Base-by-base conservation (phyloP, 1,140 invertebrate genomes). In the Ganaspis sp. region DNA sequence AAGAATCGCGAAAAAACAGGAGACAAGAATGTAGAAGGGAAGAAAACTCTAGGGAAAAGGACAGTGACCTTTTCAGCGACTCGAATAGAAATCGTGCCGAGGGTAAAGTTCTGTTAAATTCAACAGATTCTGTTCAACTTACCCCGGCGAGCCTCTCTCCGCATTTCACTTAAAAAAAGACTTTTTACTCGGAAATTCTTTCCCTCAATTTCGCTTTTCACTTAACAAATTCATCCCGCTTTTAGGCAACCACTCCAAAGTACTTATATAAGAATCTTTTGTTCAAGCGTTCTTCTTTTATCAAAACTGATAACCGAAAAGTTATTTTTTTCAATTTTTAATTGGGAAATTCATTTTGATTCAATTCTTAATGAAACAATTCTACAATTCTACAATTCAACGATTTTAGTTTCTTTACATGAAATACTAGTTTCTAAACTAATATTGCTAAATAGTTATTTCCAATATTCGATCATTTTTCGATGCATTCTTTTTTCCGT, bases 21-120 rank as follows among this genome's bases (percentile, higher is more conserved):
- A n/a, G 58, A 64, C 58, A 64, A 64, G 58, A 64, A 64, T 64
- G 9, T 64, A 64, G 9, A 64, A 64, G 58, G 26, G 12, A 64
- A n/a, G 23, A 6, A 29, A 12, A n/a, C 58, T 64, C 58, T 29
- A 64, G 58, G 58, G 23, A 64, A n/a, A 12, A 64, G 26, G 58
- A 64, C 58, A 64, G 58, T 64, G 26, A 64, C 58, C 58, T 64
- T 64, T 64, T 64, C 58, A 64, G 58, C 12, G 58, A 64, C 58
- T 64, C 58, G 26, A 64, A 64, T 64, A 64, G 58, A 64, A 34
- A 29, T 64, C 23, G 58, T 34, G 26, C 58, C 11, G 12, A 34
- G 58, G 26, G 23, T 64, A 34, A 29, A 29, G 58, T 29, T 29
- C 12, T 17, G 12, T 64, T 64, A 64, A 64, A 64, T 64, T 64